Evolutionary conservation across 2,113 vertebrate species (phyloP), one percentile per base, ranked within the genome.

Genomic region (Leuciscus idus): DNA sequence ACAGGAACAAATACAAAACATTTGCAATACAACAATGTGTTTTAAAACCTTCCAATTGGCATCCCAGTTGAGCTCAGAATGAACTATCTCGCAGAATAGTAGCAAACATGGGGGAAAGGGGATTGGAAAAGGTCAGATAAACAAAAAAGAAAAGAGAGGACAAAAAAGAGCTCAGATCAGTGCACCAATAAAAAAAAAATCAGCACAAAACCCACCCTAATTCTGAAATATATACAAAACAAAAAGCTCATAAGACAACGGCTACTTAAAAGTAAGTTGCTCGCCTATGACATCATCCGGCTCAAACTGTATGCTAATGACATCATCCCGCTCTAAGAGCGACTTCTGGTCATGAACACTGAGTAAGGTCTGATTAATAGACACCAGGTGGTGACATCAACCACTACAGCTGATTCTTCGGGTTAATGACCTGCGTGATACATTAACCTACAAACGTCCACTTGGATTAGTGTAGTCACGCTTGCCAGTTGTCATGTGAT

Each of bases 401-500:
- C 72, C 84, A 66, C 74, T 26, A n/a, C 4, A n/a, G 4, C 43
- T 28, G 55, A 64, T 59, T 75, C 66, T 57, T 17, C 6, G 33
- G 61, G 55, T 59, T 86, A 48, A 48, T 66, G 73, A 62, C 74
- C 81, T n/a, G 21, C 28, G 10, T 50, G 68, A 88, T 66, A 74
- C 46, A 79, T 87, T 86, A 70, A 85, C 75, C 77, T 76, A 87
- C 77, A 88, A 87, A 88, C 72, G 39, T 81, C 86, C 81, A 87
- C 70, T 86, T 85, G 77, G 66, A 83, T 81, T 81, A 75, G 66
- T 77, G 85, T 85, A 72, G 81, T 74, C 46, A 23, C 50, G n/a
- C 64, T 88, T 75, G 55, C 80, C 70, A 87, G 77, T 75, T 84
- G 73, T 86, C 87, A 88, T 85, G 75, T 89, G 89, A 87, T 89